A percentile compares a stretch with the other conserved stretches of the same genome.
Evolutionary conservation across 2,888 invertebrate species (phyloP).

Genomic region (Ypsolopha scabrella): DNA sequence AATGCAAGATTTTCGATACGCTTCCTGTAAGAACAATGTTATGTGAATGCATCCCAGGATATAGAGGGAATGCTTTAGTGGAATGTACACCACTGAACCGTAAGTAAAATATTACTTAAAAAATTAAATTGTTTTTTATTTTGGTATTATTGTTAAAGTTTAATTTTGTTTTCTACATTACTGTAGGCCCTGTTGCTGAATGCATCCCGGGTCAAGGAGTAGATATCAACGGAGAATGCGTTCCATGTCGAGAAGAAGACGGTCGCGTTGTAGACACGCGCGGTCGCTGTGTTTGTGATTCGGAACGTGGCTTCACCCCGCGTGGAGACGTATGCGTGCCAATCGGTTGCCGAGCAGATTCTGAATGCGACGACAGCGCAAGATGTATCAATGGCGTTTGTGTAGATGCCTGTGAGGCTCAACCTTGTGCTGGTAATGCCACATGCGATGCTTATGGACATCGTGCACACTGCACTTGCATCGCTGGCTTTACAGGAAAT

Average conservation of each 20-base stretch:
- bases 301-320: conserved; percentile 81
- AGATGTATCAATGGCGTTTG: conserved; percentile 84
- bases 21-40: conserved; percentile 89
- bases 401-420: conserved; percentile 81
- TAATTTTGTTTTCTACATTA: background rate
- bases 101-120: conserved; percentile 47
- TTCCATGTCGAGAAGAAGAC: conserved; percentile 76
- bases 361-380: conserved; percentile 81
- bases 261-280: conserved; percentile 82
- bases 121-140: background rate
- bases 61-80: conserved; percentile 87
- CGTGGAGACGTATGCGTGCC: conserved; percentile 85
- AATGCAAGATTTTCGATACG: conserved; percentile 84
- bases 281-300: conserved; percentile 86
- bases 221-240: conserved; percentile 82
- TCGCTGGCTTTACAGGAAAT: conserved; percentile 81
- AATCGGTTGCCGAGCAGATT: conserved; percentile 77
- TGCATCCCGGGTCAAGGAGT: conserved; percentile 84
- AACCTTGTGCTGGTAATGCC: conserved; percentile 81
- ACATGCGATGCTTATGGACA: conserved; percentile 84
- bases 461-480: conserved; percentile 81
- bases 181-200: conserved; percentile 65
- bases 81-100: conserved; percentile 80
- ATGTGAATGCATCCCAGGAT: conserved; percentile 88
- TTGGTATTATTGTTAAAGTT: background rate